Evolutionary conservation across 2,113 vertebrate species (phyloP).

Genomic region (Progne subis): DNA sequence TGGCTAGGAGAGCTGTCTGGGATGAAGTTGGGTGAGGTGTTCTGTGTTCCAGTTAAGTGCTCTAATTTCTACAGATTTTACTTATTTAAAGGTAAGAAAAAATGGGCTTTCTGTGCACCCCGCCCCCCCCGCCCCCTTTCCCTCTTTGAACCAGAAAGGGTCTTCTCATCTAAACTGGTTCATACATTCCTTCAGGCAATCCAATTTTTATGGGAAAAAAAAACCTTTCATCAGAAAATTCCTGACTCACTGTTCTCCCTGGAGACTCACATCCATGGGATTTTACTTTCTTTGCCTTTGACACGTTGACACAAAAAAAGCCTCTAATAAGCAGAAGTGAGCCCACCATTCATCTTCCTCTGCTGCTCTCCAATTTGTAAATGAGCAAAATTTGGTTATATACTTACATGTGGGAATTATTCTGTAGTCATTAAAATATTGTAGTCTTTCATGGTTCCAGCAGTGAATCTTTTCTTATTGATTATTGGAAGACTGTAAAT

Average conservation of each 20-base stretch:
- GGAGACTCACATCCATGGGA: background rate
- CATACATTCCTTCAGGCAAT: constrained; percentile 44
- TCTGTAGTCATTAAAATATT: background rate
- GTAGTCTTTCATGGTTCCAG: background rate
- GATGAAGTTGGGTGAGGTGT: background rate
- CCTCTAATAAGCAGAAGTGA: background rate
- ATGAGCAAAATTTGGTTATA: background rate
- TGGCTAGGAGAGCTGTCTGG: background rate
- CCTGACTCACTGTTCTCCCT: background rate
- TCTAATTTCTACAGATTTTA: constrained; percentile 25
- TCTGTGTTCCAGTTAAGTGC: constrained; percentile 4
- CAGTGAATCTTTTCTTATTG: background rate
- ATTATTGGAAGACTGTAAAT: background rate
- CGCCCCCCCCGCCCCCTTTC: background rate
- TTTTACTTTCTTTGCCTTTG: constrained; percentile 30
- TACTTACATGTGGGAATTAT: background rate
- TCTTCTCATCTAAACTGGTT: constrained; percentile 59
- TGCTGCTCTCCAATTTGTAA: background rate
- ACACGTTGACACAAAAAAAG: background rate
- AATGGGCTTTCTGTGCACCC: background rate
- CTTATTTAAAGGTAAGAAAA: background rate
- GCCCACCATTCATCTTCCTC: background rate
- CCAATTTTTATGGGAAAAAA: constrained; percentile 27
- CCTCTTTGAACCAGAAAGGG: background rate
- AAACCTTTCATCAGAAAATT: constrained; percentile 45